phyloP scores from a whole-genome alignment of 2,888 invertebrate genomes.

The Chloromyia formosa region DNA sequence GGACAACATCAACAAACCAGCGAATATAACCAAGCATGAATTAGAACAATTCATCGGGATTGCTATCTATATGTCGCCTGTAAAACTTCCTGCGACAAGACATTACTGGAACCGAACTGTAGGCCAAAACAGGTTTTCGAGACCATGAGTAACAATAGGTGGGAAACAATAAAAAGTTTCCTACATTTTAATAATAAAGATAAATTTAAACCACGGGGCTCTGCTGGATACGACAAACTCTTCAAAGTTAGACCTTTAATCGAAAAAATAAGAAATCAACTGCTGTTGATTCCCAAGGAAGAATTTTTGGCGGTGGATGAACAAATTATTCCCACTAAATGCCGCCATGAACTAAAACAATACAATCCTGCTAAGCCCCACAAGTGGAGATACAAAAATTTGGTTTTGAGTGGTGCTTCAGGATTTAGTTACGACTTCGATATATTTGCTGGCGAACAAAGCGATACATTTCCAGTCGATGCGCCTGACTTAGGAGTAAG shows the following conservation, averaged over 20 bases:
- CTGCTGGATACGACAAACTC: slow-evolving; percentile 46
- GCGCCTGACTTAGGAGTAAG: slow-evolving; percentile 54
- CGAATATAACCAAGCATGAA: slow-evolving; percentile 6
- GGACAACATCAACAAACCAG: slow-evolving; percentile 23
- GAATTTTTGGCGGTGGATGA: slow-evolving; percentile 56
- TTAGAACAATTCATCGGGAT: slow-evolving; percentile 39
- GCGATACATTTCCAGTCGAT: slow-evolving; percentile 51
- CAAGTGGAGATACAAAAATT: slow-evolving; percentile 58
- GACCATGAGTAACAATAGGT: slow-evolving; percentile 50
- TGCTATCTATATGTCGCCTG: slow-evolving; percentile 17
- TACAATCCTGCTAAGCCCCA: slow-evolving; percentile 58
- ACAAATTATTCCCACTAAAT: slow-evolving; percentile 58
- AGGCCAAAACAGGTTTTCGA: no score
- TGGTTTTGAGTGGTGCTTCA: slow-evolving; percentile 58
- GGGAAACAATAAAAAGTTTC: slow-evolving; percentile 47
- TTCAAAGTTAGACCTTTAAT: slow-evolving; percentile 54
- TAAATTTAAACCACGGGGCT: no score
- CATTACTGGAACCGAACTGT: slow-evolving; percentile 10
- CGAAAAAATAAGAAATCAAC: slow-evolving; percentile 30
- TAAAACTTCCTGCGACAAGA: slow-evolving; percentile 43
- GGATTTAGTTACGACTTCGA: slow-evolving; percentile 60
- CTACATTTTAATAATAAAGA: slow-evolving; percentile 49
- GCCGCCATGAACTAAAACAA: slow-evolving; percentile 52
- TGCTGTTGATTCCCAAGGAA: slow-evolving; percentile 49
- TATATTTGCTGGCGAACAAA: slow-evolving; percentile 55